phyloP scores from a whole-genome alignment of 1,140 invertebrate species.

The Gryon sp. region DNA sequence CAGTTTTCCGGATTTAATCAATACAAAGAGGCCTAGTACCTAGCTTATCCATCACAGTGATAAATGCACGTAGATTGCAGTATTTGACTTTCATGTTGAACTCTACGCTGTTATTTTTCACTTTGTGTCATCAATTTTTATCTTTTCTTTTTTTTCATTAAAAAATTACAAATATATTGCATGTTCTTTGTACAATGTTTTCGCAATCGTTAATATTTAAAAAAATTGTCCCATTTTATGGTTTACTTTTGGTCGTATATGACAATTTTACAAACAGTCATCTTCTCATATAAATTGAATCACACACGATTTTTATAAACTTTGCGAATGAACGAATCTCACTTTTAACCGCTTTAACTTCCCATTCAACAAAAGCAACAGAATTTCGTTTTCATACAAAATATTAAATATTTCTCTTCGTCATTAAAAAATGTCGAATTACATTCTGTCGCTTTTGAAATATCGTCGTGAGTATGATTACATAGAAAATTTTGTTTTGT shows the following conservation, averaged over 20 bases:
- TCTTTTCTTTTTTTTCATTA: no score
- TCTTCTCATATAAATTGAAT: no score
- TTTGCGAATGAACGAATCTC: background rate
- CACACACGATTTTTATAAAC: no score
- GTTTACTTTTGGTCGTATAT: constrained; percentile 9
- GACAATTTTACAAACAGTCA: no score
- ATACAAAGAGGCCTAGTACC: constrained; percentile 40
- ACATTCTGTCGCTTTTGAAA: background rate
- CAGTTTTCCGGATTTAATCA: background rate
- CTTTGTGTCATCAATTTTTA: constrained; percentile 25
- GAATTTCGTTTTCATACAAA: constrained; percentile 30
- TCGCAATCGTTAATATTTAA: constrained; percentile 24
- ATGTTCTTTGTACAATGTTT: constrained; percentile 46
- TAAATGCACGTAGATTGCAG: constrained; percentile 55
- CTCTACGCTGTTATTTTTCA: constrained; percentile 21
- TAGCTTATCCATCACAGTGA: constrained; percentile 54
- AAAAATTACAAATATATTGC: constrained; percentile 66
- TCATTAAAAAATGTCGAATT: constrained; percentile 12
- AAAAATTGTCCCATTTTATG: constrained; percentile 16
- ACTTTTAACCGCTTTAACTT: background rate
- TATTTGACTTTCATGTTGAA: constrained; percentile 47
- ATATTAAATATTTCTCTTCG: constrained; percentile 13
- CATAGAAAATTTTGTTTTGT: no score
- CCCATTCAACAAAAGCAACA: no score
- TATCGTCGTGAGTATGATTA: background rate